Conservation (phyloP, 2,888 invertebrate species). For the Mythimna loreyi region DNA sequence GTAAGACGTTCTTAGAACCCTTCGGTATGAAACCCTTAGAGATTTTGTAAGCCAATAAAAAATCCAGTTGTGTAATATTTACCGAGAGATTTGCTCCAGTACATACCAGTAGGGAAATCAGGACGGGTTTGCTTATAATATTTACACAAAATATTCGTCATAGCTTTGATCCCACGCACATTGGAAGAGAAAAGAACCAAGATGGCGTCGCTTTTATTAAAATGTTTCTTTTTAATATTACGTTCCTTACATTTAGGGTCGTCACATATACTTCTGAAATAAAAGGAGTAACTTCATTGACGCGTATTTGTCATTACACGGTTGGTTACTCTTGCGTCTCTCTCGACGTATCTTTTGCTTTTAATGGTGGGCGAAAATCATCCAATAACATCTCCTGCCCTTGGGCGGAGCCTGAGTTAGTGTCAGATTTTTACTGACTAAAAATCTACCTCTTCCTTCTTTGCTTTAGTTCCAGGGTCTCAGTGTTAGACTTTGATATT, state of each 20-base stretch:
- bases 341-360: no score
- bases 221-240: conserved; percentile 27
- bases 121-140: conserved; percentile 42
- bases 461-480: no score
- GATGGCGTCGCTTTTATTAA: conserved; percentile 9
- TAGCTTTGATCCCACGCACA: conserved; percentile 31
- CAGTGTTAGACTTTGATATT: no score
- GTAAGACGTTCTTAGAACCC: not conserved
- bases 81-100: conserved; percentile 2
- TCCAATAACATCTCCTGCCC: no score
- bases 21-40: not conserved
- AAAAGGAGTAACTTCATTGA: not conserved
- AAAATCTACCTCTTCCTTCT: no score
- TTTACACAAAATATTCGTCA: conserved; percentile 48
- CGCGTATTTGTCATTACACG: no score
- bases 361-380: no score
- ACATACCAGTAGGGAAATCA: conserved; percentile 33
- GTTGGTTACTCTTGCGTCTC: no score
- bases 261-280: not conserved
- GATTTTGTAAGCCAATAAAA: conserved; percentile 20
- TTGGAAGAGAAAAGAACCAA: conserved; percentile 6
- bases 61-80: conserved; percentile 27
- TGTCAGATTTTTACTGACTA: no score
- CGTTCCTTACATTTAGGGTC: conserved; percentile 10
- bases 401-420: no score